Evolutionary conservation across 2,797 vertebrate species (phyloP).

Genomic region (Hypotaenidia philippensis): DNA sequence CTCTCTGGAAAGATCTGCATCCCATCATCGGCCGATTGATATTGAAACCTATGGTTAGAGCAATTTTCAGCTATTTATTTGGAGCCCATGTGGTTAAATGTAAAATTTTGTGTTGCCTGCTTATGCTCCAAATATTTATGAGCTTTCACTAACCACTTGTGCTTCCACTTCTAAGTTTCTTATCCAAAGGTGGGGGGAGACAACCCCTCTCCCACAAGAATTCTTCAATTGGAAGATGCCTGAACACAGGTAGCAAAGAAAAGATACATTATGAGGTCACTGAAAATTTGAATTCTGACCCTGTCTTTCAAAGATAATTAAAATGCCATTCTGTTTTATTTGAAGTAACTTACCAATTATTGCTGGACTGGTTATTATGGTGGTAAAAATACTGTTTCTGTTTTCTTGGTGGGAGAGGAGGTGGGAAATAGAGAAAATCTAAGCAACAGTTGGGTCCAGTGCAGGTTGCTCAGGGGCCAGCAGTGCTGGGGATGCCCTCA

Average conservation of each 20-base stretch:
- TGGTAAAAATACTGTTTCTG: background rate
- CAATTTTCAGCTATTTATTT: slow-evolving; percentile 78
- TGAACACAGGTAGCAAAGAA: background rate
- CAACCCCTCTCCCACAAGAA: slow-evolving; percentile 22
- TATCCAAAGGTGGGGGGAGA: background rate
- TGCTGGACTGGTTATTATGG: background rate
- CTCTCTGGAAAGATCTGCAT: slow-evolving; percentile 71
- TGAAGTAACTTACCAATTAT: background rate
- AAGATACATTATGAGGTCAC: background rate
- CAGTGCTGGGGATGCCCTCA: background rate
- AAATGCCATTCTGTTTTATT: slow-evolving; percentile 28
- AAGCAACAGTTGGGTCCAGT: accelerated
- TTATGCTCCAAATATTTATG: slow-evolving; percentile 74
- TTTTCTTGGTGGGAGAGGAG: background rate
- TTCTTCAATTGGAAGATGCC: slow-evolving; percentile 5
- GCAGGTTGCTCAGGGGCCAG: background rate
- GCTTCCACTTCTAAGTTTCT: slow-evolving; percentile 63
- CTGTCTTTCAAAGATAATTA: slow-evolving; percentile 39
- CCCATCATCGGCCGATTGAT: slow-evolving; percentile 70
- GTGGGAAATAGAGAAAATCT: background rate
- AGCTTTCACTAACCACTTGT: slow-evolving; percentile 30
- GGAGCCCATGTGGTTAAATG: slow-evolving; percentile 70
- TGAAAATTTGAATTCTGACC: background rate
- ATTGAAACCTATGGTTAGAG: slow-evolving; percentile 79
- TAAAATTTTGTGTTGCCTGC: slow-evolving; percentile 72